Evolutionary conservation across 2,113 vertebrate species (phyloP).

Genomic region (Trinectes maculatus): DNA sequence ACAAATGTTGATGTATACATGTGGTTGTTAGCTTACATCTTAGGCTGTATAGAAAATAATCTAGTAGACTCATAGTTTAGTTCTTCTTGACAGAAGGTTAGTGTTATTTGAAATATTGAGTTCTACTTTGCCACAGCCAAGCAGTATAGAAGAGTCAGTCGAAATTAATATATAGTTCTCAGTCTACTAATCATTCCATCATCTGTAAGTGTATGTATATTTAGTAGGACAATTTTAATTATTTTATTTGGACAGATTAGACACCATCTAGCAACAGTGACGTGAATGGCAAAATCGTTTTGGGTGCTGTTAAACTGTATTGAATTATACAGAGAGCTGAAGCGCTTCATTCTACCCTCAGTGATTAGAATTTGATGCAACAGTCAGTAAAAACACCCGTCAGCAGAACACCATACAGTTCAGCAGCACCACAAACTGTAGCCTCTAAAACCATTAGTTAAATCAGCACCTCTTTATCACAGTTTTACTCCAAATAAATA

Average conservation of each 20-base stretch:
- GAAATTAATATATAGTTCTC: background rate
- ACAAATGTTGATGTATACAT: conserved; percentile 61
- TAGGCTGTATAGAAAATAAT: conserved; percentile 28
- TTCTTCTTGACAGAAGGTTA: background rate
- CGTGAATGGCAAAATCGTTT: too few relatives aligned
- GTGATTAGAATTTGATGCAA: too few relatives aligned
- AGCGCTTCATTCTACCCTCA: too few relatives aligned
- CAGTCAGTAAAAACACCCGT: too few relatives aligned
- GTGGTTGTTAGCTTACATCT: conserved; percentile 50
- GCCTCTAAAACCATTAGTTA: too few relatives aligned
- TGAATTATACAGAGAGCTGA: too few relatives aligned
- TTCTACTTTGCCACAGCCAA: background rate
- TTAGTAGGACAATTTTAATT: background rate
- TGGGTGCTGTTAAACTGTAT: too few relatives aligned
- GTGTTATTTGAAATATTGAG: background rate
- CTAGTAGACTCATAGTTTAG: conserved; percentile 29
- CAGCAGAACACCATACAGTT: too few relatives aligned
- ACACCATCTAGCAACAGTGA: too few relatives aligned
- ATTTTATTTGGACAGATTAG: background rate
- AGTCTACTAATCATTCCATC: background rate
- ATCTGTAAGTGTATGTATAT: background rate
- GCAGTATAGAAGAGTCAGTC: background rate
- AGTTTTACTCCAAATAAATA: too few relatives aligned
- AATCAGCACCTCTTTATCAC: too few relatives aligned
- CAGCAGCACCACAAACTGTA: background rate